These are phyloP conservation scores for Anomalospiza imberbis DNA, from an alignment of 2,797 vertebrate genomes.

Conservation along the genomic window DNA sequence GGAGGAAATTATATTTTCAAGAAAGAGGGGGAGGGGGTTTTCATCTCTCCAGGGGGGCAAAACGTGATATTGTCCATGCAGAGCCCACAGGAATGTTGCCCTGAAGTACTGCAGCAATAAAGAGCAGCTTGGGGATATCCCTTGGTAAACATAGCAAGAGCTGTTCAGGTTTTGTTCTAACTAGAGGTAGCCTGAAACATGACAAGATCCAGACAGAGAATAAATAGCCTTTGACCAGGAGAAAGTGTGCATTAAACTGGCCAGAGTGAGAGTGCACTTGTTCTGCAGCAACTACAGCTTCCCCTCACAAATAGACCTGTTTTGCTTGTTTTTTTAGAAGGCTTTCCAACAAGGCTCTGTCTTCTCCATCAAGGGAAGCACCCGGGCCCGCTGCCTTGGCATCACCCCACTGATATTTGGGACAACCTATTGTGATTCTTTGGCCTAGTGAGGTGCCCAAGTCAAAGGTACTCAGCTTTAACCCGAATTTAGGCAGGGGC, in stretches of 20 bases:
- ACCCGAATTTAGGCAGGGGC: neutral
- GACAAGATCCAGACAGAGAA: neutral
- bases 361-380: neutral
- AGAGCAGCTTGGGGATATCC: neutral
- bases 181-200: neutral
- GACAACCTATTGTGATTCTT: neutral
- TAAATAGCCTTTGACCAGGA: neutral
- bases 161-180: neutral
- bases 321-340: neutral
- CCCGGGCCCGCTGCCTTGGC: neutral
- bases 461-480: neutral
- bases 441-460: neutral
- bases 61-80: rapidly evolving
- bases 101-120: neutral
- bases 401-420: neutral
- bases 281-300: neutral
- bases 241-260: neutral
- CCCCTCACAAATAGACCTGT: neutral
- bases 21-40: neutral
- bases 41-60: rapidly evolving
- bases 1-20: neutral
- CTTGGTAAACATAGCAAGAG: neutral
- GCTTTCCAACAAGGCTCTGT: neutral
- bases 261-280: rapidly evolving
- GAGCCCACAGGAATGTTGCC: rapidly evolving